Evolutionary conservation across 2,797 vertebrate genomes (phyloP), one percentile per base, ranked within the genome.

Genomic region (Pseudochirops cupreus): DNA sequence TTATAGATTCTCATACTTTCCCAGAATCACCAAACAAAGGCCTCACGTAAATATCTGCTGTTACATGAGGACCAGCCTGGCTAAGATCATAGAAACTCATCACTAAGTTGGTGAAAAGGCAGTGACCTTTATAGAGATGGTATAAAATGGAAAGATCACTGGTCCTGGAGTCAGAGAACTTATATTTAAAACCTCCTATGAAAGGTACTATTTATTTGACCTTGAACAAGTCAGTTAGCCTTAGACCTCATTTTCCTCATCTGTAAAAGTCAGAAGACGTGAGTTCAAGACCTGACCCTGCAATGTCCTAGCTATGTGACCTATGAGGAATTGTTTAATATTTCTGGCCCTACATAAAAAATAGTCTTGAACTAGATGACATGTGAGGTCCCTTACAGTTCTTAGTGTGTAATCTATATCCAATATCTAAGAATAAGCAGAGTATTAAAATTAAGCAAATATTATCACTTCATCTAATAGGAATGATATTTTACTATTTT

Each of bases 401-500:
- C 33, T 67, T 12, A 67, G 12, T 67, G 31, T n/a, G 33, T 14
- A 33, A 67, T 67, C 14, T 67, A 67, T 67, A 5, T 67, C 31
- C 4, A 16, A 67, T n/a, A 62, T n/a, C 93, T 90, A 95, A 4
- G 95, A 93, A 53, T 96, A 33, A 58, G 2, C 18, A 46, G 54
- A 97, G 87, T 55, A 0, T 89, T 90, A 91, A 26, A 94, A 95
- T 94, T 29, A 92, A 90, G 82, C 52, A 92, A 94, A 93, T 50
- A 93, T 46, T 56, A 82, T 54, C 52, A 67, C 91, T 90, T 96
- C 7, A 26, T 92, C 92, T 4, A 89, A 74, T 82, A 91, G 96
- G 39, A 6, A 67, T 93, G 59, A 55, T 94, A 5, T 74, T 1
- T 95, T 90, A 96, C 59, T 28, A 1, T 95, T 3, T 12, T 97